Base-by-base conservation (phyloP, 2,888 invertebrate genomes). In the Tineola bisselliella region DNA sequence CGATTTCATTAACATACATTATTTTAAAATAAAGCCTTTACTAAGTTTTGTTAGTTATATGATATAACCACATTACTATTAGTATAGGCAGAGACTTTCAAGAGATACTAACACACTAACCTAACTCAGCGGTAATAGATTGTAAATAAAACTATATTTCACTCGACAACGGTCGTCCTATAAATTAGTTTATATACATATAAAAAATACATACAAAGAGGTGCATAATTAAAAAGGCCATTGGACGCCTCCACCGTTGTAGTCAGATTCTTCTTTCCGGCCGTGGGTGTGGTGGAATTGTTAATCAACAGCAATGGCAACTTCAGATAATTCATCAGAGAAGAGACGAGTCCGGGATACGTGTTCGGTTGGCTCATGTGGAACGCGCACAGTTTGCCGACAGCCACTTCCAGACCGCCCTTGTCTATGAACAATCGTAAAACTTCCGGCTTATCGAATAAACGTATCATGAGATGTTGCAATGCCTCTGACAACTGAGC, bases 171-270 rank as follows among this genome's bases (percentile, higher is more conserved):
- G n/a, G n/a, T n/a, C n/a, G n/a, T n/a, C n/a, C n/a, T n/a, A n/a
- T n/a, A n/a, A n/a, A n/a, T n/a, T 15, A 59, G 17, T 59, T 38
- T n/a, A n/a, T n/a, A n/a, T n/a, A n/a, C n/a, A n/a, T n/a, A 74
- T 71, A 33, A 25, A 25, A 25, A 25, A 25, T 25, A 89, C 77
- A 88, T 75, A 89, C 94, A 96, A 38, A 95, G 89, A 0, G 97
- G 97, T 2, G 97, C 97, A 73, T 97, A 96, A 77, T 97, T 97
- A 59, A 95, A 89, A 15, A 96, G 82, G 2, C 94, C 94, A 68
- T 94, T 93, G n/a, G 87, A 81, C 6, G 89, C 88, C 68, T 95
- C 94, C 25, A 90, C 77, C 61, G 86, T 88, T 11, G 84, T 79
- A 61, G 79, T 75, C 63, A 82, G 83, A n/a, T 70, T 71, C 69